Evolutionary conservation across 1,140 invertebrate genomes (phyloP).

Genomic region (Rhyzopertha dominica): DNA sequence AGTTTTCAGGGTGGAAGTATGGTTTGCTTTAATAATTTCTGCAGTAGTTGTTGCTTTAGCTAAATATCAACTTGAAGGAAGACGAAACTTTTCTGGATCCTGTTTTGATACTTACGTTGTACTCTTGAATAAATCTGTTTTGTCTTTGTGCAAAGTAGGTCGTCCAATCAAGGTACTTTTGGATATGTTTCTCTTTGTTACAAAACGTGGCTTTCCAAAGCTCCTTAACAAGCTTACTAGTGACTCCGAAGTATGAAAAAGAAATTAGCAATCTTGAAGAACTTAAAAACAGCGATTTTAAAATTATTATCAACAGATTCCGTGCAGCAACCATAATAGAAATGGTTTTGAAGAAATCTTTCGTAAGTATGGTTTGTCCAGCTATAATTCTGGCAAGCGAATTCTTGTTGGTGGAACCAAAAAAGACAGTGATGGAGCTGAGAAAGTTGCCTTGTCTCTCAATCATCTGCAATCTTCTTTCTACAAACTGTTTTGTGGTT

Average conservation of each 20-base stretch:
- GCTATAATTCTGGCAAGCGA: neutral
- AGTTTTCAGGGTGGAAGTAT: neutral
- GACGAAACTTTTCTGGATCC: too few relatives aligned
- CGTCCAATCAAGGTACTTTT: slow-evolving; percentile 2
- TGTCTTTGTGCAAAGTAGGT: too few relatives aligned
- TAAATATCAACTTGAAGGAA: neutral
- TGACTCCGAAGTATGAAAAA: neutral
- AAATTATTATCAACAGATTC: slow-evolving; percentile 4
- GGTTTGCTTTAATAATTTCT: neutral
- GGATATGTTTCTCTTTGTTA: slow-evolving; percentile 1
- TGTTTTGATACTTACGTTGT: too few relatives aligned
- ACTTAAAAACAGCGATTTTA: slow-evolving; percentile 7
- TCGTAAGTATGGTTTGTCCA: neutral
- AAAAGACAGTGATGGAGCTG: neutral
- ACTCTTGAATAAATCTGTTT: too few relatives aligned
- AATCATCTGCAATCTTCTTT: neutral
- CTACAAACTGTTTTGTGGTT: neutral
- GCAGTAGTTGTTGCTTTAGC: neutral
- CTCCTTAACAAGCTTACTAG: slow-evolving; percentile 1
- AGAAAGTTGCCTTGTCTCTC: neutral
- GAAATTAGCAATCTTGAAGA: slow-evolving; percentile 10
- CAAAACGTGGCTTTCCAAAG: slow-evolving; percentile 4
- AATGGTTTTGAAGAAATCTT: slow-evolving; percentile 2
- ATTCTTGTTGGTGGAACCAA: slow-evolving; percentile 3
- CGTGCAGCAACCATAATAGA: slow-evolving; percentile 5